Base-by-base conservation (phyloP, 2,113 vertebrate genomes). In the Cephalophus harveyi region DNA sequence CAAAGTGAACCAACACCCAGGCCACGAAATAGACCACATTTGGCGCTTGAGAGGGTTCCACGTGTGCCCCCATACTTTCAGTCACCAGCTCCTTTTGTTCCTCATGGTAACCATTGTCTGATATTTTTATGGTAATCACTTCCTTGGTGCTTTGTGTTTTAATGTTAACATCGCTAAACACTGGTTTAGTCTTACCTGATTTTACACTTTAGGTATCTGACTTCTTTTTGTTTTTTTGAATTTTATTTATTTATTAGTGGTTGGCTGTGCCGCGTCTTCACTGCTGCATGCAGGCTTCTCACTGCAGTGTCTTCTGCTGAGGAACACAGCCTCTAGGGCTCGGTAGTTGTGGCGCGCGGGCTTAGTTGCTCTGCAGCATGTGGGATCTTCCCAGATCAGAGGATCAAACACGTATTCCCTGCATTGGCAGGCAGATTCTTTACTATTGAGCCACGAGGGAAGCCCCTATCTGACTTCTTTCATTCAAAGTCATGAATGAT, bases 111-210 rank as follows among this genome's bases (percentile, higher is more conserved):
- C 71, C 2, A 43, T 7, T 76, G 46, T 16, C 48, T 93, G 54
- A 57, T 54, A 40, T 91, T 89, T 91, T 84, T 43, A 25, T n/a
- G n/a, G 16, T 55, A 71, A 67, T 94, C 28, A 46, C 4, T 48
- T 57, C 48, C 3, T 36, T 90, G 55, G 21, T 46, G 40, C 30
- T 59, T 94, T 87, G 46, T 96, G 57, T 89, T 84, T 89, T 81
- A 46, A 46, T 40, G 10, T 46, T 87, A 28, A 30, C 33, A 82
- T 85, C 40, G 50, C 48, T 96, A 79, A 94, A 33, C 33, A 48
- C 52, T 96, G 12, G 33, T 33, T 87, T 62, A 71, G 36, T 79
- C 87, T 89, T 71, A 57, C 78, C 19, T 89, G 4, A 54, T 43
- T 87, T 87, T 90, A 43, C 92, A 40, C 10, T 60, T 57, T 28